A percentile compares a stretch with the other conserved stretches of the same genome.
These are phyloP conservation scores for Corticium candelabrum DNA, from an alignment of 37 sponge, comb jelly and placozoan genomes.

Conservation along the genomic window DNA sequence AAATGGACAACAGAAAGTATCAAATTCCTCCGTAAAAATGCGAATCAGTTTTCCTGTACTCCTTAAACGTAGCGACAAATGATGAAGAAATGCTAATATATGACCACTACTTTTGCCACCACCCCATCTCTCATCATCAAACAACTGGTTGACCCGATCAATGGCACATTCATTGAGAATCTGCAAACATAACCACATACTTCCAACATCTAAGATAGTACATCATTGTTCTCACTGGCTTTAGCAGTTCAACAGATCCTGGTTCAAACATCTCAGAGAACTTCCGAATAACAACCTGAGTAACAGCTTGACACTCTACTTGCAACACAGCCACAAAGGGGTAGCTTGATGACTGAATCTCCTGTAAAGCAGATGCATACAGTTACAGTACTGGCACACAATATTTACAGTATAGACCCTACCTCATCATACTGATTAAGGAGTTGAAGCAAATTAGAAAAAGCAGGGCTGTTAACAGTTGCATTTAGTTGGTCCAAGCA, in stretches of 20 bases:
- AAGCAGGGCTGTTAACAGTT: background rate
- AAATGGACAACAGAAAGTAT: background rate
- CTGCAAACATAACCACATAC: constrained; percentile 7
- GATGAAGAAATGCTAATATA: background rate
- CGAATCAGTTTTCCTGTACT: background rate
- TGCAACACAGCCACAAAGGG: background rate
- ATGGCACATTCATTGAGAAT: constrained; percentile 3
- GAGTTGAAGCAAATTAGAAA: background rate
- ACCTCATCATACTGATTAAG: background rate
- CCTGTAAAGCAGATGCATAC: constrained; percentile 11
- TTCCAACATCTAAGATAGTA: no score
- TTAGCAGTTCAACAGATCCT: no score
- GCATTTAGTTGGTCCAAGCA: background rate
- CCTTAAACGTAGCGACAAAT: background rate
- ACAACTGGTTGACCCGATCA: constrained; percentile 25
- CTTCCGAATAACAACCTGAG: background rate
- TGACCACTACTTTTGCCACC: background rate
- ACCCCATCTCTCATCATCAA: constrained; percentile 23
- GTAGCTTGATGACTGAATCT: background rate
- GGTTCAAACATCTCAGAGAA: background rate
- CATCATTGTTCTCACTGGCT: no score
- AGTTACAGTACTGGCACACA: background rate
- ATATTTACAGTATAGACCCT: background rate
- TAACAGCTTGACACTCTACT: background rate
- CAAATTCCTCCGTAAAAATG: background rate